Conservation (phyloP, 2,113 vertebrate genomes). For the Thalassarche chlororhynchos region DNA sequence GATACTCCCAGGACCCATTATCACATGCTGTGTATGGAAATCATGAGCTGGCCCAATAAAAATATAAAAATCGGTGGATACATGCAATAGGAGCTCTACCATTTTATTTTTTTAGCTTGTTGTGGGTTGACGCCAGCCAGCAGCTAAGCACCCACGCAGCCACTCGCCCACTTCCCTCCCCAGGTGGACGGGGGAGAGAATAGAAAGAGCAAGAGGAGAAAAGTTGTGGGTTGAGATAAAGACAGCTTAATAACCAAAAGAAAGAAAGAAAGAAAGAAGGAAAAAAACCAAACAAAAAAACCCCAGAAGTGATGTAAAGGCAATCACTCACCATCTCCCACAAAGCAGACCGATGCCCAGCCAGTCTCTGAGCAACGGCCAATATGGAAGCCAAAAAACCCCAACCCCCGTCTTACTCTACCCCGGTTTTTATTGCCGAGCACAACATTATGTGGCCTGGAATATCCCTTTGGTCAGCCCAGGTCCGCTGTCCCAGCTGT, state of each 20-base stretch:
- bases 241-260: not conserved
- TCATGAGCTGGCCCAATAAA: not conserved
- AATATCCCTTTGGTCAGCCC: not conserved
- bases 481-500: not conserved
- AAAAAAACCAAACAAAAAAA: not conserved
- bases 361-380: fast-evolving
- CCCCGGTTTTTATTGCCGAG: not conserved
- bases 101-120: not conserved
- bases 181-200: not conserved
- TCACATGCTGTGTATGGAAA: not conserved
- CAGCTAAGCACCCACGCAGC: not conserved
- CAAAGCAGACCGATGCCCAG: not conserved
- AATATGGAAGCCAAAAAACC: not conserved
- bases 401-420: not conserved
- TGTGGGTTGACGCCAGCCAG: not conserved
- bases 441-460: not conserved
- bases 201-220: not conserved
- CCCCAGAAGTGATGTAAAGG: not conserved
- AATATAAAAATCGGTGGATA: not conserved
- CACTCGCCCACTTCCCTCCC: not conserved
- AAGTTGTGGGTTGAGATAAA: not conserved
- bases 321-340: not conserved
- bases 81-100: not conserved
- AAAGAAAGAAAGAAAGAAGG: not conserved
- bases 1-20: not conserved